phyloP scores from a whole-genome alignment of 2,888 invertebrate genomes.

The Luffia ferchaultella region DNA sequence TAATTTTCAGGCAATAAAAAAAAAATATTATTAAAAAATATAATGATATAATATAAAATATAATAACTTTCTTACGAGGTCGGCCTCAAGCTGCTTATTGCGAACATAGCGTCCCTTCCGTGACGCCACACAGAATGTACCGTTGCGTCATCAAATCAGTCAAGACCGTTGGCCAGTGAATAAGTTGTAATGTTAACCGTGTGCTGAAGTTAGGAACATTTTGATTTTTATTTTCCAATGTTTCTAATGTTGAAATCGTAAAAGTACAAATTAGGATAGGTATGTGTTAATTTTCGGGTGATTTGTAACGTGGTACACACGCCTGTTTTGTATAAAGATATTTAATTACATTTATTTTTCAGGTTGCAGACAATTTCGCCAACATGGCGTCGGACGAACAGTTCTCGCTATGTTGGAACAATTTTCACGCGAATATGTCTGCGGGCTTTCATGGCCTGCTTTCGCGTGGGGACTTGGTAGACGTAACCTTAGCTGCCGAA shows the following conservation, averaged over 20 bases:
- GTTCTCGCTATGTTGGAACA: slow-evolving; percentile 79
- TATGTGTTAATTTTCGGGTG: slow-evolving; percentile 18
- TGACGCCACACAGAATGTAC: slow-evolving; percentile 38
- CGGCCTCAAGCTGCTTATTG: no score
- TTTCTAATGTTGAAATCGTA: slow-evolving; percentile 54
- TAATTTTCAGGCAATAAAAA: no score
- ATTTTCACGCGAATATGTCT: slow-evolving; percentile 77
- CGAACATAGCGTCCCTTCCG: slow-evolving; percentile 32
- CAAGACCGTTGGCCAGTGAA: slow-evolving; percentile 51
- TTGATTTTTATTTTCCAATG: slow-evolving; percentile 45
- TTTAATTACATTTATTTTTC: slow-evolving; percentile 21
- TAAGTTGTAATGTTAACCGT: slow-evolving; percentile 42
- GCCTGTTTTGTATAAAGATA: no score
- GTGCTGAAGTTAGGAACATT: slow-evolving; percentile 40
- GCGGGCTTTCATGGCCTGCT: slow-evolving; percentile 76
- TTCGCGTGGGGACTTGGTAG: slow-evolving; percentile 74
- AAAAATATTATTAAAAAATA: no score
- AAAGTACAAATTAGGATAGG: slow-evolving; percentile 63
- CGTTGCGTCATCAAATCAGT: slow-evolving; percentile 56
- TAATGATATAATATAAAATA: no score
- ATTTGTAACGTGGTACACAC: no score
- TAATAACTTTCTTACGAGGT: no score
- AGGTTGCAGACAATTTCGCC: slow-evolving; percentile 52
- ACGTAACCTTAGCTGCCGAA: slow-evolving; percentile 75
- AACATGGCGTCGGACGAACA: slow-evolving; percentile 78